phyloP scores from a whole-genome alignment of 2,888 invertebrate species.

The Argyra leucocephala region DNA sequence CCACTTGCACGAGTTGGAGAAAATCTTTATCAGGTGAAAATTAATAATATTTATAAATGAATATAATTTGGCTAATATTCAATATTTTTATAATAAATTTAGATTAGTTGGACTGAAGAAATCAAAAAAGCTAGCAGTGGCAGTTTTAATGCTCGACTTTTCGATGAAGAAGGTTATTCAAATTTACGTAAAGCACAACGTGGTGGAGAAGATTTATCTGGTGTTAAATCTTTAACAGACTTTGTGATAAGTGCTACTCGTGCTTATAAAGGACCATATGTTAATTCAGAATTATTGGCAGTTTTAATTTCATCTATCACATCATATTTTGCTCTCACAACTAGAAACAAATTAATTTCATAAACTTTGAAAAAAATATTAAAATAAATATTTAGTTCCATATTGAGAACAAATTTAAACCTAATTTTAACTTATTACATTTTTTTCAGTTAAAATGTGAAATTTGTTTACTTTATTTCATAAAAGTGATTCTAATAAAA shows the following conservation, averaged over 20 bases:
- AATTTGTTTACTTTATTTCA: too few relatives aligned
- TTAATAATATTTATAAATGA: slow-evolving; percentile 11
- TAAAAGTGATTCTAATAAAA: too few relatives aligned
- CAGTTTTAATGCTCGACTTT: slow-evolving; percentile 66
- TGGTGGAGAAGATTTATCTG: slow-evolving; percentile 55
- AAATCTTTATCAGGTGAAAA: slow-evolving; percentile 71
- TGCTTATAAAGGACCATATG: slow-evolving; percentile 84
- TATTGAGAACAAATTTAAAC: not conserved
- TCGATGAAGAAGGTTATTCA: slow-evolving; percentile 88
- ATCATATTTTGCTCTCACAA: slow-evolving; percentile 77
- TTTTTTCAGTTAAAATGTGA: not conserved
- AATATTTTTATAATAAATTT: slow-evolving; percentile 22
- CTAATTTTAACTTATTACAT: not conserved
- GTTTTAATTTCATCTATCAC: slow-evolving; percentile 65
- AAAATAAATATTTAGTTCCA: not conserved
- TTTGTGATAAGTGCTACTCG: slow-evolving; percentile 63
- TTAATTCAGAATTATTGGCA: slow-evolving; percentile 86
- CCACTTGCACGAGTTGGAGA: slow-evolving; percentile 71
- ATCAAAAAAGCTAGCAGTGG: slow-evolving; percentile 72
- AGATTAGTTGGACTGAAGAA: slow-evolving; percentile 93
- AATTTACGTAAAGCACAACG: slow-evolving; percentile 73
- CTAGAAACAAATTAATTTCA: slow-evolving; percentile 69
- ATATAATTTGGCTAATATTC: not conserved
- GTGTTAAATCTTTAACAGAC: slow-evolving; percentile 57
- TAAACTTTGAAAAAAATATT: slow-evolving; percentile 39